These are phyloP conservation scores for Hemitrygon akajei DNA, from an alignment of 2,797 vertebrate species.

Conservation along the genomic window DNA sequence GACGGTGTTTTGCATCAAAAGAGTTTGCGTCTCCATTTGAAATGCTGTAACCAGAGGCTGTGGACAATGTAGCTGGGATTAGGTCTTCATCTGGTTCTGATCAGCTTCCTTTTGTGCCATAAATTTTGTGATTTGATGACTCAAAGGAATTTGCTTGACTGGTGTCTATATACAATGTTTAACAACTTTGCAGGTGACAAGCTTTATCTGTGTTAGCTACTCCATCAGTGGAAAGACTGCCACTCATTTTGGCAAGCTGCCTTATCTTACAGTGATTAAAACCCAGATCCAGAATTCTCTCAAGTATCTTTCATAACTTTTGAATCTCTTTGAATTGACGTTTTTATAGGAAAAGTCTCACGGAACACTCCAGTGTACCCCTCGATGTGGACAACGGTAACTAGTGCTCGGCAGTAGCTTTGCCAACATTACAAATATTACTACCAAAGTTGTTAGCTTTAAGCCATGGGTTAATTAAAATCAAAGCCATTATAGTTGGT, in stretches of 20 bases:
- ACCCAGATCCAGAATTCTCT: not conserved
- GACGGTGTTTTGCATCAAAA: no score
- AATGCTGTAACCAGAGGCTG: no score
- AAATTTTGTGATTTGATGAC: no score
- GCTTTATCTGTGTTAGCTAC: not conserved
- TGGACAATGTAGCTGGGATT: no score
- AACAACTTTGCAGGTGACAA: slow-evolving; percentile 5
- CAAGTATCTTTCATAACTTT: not conserved
- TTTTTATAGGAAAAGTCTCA: not conserved
- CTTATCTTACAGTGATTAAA: not conserved
- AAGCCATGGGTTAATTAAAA: no score
- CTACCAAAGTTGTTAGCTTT: not conserved
- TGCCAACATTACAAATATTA: not conserved
- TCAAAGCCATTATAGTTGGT: not conserved
- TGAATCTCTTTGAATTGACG: not conserved
- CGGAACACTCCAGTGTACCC: not conserved
- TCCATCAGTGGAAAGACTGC: not conserved
- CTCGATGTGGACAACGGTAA: not conserved
- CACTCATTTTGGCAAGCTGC: not conserved
- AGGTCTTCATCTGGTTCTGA: no score
- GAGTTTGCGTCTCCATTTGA: no score
- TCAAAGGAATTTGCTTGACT: not conserved
- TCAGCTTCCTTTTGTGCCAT: no score
- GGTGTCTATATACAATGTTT: not conserved
- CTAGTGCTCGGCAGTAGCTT: not conserved